Conservation (phyloP, 2,888 invertebrate genomes). For the Microctonus hyperodae region DNA sequence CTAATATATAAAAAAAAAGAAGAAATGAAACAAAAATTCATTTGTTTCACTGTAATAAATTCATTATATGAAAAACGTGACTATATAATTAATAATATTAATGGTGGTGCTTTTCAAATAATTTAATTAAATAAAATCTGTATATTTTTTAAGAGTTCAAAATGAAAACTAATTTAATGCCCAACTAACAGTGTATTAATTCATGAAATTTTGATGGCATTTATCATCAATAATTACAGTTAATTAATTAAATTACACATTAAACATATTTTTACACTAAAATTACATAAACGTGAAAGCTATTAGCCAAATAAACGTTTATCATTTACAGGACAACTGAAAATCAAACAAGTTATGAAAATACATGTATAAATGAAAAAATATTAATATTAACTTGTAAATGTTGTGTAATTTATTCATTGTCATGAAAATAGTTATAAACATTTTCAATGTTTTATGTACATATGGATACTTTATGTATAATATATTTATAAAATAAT, state of each 20-base stretch:
- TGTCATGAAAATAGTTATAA: too few species aligned
- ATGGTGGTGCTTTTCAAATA: too few species aligned
- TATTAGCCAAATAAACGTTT: background rate
- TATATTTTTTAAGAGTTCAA: background rate
- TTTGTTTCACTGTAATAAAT: too few species aligned
- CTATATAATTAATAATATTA: too few species aligned
- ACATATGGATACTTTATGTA: background rate
- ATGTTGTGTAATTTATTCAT: too few species aligned
- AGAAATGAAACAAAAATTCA: too few species aligned
- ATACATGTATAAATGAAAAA: background rate
- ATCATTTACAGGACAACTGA: background rate
- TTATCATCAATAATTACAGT: background rate
- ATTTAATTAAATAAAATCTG: background rate
- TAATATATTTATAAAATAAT: background rate
- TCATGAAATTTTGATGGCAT: background rate
- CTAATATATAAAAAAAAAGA: too few species aligned
- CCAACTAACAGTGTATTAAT: background rate
- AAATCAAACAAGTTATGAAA: background rate
- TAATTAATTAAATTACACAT: background rate
- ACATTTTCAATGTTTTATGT: too few species aligned
- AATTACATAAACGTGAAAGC: background rate
- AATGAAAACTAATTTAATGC: background rate
- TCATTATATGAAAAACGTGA: too few species aligned
- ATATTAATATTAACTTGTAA: too few species aligned
- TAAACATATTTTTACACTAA: background rate